These are phyloP conservation scores for Arge pagana DNA, from an alignment of 2,888 invertebrate species.

Conservation along the genomic window DNA sequence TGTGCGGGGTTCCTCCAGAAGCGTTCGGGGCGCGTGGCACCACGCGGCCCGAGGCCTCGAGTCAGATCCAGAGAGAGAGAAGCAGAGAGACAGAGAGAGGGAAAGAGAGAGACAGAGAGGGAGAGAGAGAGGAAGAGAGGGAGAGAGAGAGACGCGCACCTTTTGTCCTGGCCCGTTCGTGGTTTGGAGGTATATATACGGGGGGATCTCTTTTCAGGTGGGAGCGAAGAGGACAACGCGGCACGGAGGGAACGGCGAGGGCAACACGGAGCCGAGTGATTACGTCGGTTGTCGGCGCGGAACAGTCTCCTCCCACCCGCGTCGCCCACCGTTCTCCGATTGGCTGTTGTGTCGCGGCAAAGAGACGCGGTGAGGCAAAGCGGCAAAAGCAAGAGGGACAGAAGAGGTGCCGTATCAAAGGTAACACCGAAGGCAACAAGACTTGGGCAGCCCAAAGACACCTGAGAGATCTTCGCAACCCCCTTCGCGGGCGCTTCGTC, in stretches of 20 bases:
- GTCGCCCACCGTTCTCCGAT: constrained; percentile 51
- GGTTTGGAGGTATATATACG: constrained; percentile 19
- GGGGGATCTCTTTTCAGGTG: constrained; percentile 13
- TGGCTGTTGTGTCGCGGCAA: constrained; percentile 43
- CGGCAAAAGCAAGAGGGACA: background rate
- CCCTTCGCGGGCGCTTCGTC: background rate
- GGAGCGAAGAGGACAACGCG: constrained; percentile 34
- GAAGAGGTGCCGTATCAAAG: too few species aligned
- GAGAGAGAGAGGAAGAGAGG: constrained; percentile 22
- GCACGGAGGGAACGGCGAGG: constrained; percentile 35
- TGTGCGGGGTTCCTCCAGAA: too few species aligned
- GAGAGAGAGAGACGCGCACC: constrained; percentile 28
- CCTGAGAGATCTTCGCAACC: constrained; percentile 6
- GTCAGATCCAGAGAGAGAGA: constrained; percentile 11
- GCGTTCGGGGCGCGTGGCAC: constrained; percentile 28
- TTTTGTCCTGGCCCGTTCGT: background rate
- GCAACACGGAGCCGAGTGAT: constrained; percentile 53
- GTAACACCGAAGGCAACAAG: constrained; percentile 14
- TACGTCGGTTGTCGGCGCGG: constrained; percentile 56
- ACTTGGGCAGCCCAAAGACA: constrained; percentile 9
- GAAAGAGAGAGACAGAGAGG: constrained; percentile 28
- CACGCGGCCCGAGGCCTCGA: constrained; percentile 26
- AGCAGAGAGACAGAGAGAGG: constrained; percentile 25
- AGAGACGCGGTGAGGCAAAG: constrained; percentile 32
- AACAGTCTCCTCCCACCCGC: constrained; percentile 56